These are phyloP conservation scores for Cinara cedri DNA, from an alignment of 2,888 invertebrate genomes.

Conservation along the genomic window DNA sequence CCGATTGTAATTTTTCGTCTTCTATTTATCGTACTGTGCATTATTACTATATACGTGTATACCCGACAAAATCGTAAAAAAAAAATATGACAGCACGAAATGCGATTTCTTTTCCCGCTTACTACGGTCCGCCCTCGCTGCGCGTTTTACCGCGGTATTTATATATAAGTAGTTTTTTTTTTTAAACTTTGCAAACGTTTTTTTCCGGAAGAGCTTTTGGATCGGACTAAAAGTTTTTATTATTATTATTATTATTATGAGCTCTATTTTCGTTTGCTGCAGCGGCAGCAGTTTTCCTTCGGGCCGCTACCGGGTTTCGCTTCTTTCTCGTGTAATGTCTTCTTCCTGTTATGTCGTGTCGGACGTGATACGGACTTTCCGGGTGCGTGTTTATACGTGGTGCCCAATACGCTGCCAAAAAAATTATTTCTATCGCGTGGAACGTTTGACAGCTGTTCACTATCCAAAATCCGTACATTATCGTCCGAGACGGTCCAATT, in stretches of 20 bases:
- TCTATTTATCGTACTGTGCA: background rate
- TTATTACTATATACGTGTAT: background rate
- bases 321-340: too few species aligned
- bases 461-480: too few species aligned
- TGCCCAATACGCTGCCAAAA: slow-evolving; percentile 12
- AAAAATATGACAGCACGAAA: background rate
- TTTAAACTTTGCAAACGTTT: background rate
- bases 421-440: background rate
- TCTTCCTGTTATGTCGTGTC: too few species aligned
- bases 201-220: background rate
- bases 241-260: slow-evolving; percentile 11
- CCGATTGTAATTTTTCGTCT: slow-evolving; percentile 12
- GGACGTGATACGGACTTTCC: background rate
- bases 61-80: background rate
- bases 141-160: too few species aligned
- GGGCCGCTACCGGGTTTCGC: background rate
- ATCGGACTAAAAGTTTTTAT: slow-evolving; percentile 14
- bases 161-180: background rate
- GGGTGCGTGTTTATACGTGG: background rate
- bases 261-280: background rate
- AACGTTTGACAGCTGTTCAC: background rate
- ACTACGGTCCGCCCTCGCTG: too few species aligned
- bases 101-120: background rate
- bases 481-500: too few species aligned
- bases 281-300: background rate